Conservation (phyloP, 2,113 vertebrate genomes). For the Bombycilla garrulus region DNA sequence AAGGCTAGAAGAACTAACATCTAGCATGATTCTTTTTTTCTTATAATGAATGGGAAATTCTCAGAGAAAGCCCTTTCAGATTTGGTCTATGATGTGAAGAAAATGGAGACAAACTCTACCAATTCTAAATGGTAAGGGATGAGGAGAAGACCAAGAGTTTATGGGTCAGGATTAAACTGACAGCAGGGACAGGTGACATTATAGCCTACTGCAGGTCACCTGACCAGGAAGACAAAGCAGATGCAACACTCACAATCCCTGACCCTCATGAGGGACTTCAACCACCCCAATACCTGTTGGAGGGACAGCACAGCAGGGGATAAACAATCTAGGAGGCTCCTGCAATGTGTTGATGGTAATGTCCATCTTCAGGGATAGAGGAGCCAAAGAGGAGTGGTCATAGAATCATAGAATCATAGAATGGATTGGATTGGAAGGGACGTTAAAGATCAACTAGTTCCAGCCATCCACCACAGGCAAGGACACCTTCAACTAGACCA, state of each 20-base stretch:
- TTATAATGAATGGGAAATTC: neutral
- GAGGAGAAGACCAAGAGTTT: neutral
- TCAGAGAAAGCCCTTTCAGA: neutral
- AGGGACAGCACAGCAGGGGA: neutral
- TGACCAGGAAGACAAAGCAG: neutral
- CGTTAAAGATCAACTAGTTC: neutral
- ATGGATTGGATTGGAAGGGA: neutral
- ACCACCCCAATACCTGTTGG: neutral
- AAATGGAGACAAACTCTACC: neutral
- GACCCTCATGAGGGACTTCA: neutral
- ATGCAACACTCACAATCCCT: neutral
- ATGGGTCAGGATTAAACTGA: neutral
- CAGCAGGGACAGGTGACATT: neutral
- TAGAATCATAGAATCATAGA: neutral
- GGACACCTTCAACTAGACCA: neutral
- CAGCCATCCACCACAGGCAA: rapidly evolving
- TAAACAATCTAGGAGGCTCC: neutral
- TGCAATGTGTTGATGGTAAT: neutral
- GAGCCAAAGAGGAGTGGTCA: neutral
- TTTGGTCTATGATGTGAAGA: neutral
- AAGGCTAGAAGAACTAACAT: neutral
- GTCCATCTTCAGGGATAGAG: neutral
- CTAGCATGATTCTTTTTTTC: neutral
- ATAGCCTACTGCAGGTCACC: neutral
- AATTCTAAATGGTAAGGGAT: neutral